Percentiles rank a stretch among this genome's conserved stretches.
phyloP scores from a whole-genome alignment of 2,888 invertebrate species.

The Tipula helvola region DNA sequence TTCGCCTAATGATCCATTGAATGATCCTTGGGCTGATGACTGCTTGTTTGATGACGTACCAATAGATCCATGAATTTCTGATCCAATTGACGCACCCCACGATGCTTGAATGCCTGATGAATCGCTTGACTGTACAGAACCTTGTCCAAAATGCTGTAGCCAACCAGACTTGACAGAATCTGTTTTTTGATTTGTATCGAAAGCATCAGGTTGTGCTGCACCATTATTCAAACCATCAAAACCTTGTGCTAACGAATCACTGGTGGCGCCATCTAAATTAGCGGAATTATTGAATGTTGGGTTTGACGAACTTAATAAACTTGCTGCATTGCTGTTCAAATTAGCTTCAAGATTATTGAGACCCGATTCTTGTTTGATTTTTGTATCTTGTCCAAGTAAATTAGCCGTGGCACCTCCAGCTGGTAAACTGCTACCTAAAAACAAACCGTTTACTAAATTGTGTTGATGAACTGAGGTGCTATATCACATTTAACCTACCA shows the following conservation, averaged over 20 bases:
- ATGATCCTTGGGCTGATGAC: too few relatives aligned
- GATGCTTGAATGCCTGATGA: background rate
- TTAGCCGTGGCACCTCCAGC: background rate
- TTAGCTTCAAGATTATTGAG: background rate
- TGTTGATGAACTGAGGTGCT: background rate
- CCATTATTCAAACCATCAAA: too few relatives aligned
- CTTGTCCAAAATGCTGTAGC: too few relatives aligned
- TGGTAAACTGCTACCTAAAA: background rate
- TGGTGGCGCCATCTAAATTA: too few relatives aligned
- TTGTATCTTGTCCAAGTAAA: background rate
- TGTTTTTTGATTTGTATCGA: too few relatives aligned
- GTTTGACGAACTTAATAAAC: background rate
- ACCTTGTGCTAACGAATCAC: too few relatives aligned
- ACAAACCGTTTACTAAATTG: background rate
- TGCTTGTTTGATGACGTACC: background rate
- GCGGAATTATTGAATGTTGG: background rate
- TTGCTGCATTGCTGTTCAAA: background rate
- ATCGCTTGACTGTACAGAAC: too few relatives aligned
- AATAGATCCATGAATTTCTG: background rate
- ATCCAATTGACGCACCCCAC: background rate
- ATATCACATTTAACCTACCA: background rate
- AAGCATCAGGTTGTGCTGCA: too few relatives aligned
- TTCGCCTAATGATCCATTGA: too few relatives aligned
- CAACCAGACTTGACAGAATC: too few relatives aligned
- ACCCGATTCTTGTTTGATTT: background rate